These are phyloP conservation scores for Harpalus rubripes DNA, from an alignment of 2,888 invertebrate species.

Conservation along the genomic window DNA sequence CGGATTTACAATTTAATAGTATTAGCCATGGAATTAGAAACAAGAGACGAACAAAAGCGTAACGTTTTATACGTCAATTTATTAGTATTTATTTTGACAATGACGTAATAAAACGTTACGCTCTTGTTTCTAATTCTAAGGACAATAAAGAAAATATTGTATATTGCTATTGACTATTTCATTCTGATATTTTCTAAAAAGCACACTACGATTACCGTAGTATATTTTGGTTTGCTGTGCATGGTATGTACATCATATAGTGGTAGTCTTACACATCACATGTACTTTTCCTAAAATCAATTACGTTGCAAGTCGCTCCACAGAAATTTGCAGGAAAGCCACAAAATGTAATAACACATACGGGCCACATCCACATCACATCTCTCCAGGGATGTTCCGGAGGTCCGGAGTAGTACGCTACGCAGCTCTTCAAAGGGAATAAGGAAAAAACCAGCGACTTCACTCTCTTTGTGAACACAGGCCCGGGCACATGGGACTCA, in stretches of 20 bases:
- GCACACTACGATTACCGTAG: no score
- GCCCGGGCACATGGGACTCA: background rate
- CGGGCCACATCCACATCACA: conserved; percentile 18
- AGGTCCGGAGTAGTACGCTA: background rate
- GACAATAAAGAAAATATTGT: no score
- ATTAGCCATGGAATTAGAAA: no score
- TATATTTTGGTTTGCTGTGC: no score
- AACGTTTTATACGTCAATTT: no score
- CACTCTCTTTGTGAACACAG: conserved; percentile 33
- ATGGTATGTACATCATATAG: background rate
- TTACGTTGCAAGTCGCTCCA: conserved; percentile 7
- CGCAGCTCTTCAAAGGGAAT: conserved; percentile 35
- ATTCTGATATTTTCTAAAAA: no score
- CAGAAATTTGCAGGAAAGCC: conserved; percentile 34
- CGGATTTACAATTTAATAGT: no score
- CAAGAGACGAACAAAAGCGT: no score
- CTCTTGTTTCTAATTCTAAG: no score
- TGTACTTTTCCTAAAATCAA: background rate
- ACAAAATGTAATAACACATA: conserved; percentile 50
- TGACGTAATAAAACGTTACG: no score
- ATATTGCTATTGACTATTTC: no score
- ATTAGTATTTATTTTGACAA: no score
- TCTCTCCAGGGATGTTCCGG: background rate
- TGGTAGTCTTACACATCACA: background rate
- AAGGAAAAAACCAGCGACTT: conserved; percentile 45